Conservation (phyloP, 2,888 invertebrate genomes). For the Myopa tessellatipennis region DNA sequence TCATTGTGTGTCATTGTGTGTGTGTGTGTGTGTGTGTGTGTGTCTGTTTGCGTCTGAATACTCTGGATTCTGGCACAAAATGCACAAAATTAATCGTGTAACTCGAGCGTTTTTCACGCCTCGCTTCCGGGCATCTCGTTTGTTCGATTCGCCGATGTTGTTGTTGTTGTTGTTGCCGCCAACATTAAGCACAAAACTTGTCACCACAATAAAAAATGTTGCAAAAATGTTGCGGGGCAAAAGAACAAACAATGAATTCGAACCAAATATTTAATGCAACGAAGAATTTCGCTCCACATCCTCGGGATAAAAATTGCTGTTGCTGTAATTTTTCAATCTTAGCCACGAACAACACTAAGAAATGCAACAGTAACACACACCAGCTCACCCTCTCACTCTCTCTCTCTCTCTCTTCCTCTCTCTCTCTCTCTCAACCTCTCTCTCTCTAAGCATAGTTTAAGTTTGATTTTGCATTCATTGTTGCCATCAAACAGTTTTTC, state of each 20-base stretch:
- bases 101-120: neutral
- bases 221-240: neutral
- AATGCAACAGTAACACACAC: neutral
- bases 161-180: neutral
- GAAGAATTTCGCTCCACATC: neutral
- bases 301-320: conserved; percentile 6
- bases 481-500: neutral
- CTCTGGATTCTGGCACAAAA: neutral
- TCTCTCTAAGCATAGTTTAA: neutral
- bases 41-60: neutral
- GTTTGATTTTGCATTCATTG: neutral
- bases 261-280: neutral
- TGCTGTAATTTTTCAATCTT: conserved; percentile 12
- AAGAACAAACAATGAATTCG: neutral
- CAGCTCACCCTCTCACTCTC: neutral
- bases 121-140: neutral
- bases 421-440: neutral
- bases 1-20: neutral
- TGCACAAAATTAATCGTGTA: neutral
- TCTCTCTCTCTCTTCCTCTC: neutral
- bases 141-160: neutral
- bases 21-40: neutral
- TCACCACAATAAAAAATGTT: neutral
- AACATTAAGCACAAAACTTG: conserved; percentile 1
- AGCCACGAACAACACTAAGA: neutral